Evolutionary conservation across 1,140 invertebrate species (phyloP), one percentile per base, ranked within the genome.

Genomic region (Micrasema longulum): DNA sequence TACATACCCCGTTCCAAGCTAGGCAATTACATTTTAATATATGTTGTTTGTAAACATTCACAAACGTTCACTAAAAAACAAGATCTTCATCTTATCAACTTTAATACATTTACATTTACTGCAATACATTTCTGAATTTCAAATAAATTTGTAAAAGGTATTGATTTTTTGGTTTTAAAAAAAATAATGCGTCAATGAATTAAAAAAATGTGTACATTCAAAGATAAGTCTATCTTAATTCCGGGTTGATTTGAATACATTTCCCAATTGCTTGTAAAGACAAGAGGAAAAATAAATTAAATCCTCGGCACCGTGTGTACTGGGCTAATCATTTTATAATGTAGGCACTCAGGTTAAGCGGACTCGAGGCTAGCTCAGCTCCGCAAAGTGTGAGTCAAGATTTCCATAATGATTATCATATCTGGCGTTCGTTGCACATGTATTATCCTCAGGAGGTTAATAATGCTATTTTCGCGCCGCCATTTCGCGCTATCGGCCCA

Each of bases 391-490:
- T 57, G 57, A 45, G 57, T 26, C 55, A 14, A 36, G 57, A 75
- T 75, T 75, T 75, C 47, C 73, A 75, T 85, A 85, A 85, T 84
- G 80, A 84, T 84, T 84, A 85, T 81, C 83, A 84, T 85, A 85
- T 84, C 82, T 84, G 80, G 81, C 82, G 80, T 80, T 81, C 79
- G 81, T 81, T 81, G 82, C 80, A 81, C 79, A 80, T 83, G 55
- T 60, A 85, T 85, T 84, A 83, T 81, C 79, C 83, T 82, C 83
- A 76, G 79, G 83, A 85, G 83, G 83, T 85, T 85, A 85, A 85
- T 85, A 85, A 85, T 84, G 83, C 82, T 82, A 85, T 85, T 84
- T 84, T 84, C 83, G 84, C 81, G 80, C 80, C 82, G 83, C 83
- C 84, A 85, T 85, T 85, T 84, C 80, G 81, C 80, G 78, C 84